A percentile compares a stretch with the other conserved stretches of the same genome.
Conservation (phyloP, 2,113 vertebrate species). For the Vidua chalybeata region DNA sequence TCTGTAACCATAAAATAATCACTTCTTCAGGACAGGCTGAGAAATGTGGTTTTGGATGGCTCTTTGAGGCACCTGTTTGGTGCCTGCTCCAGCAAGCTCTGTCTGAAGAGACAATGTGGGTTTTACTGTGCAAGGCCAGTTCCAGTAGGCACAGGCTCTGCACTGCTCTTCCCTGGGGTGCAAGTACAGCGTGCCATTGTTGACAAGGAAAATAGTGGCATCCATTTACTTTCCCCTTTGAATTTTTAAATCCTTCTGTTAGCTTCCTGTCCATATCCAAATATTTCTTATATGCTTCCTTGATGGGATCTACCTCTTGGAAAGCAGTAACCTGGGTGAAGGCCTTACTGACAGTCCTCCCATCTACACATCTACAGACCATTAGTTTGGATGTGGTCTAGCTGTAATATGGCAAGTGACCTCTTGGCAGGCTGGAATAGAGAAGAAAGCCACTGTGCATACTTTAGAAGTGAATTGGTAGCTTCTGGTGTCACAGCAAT, state of each 20-base stretch:
- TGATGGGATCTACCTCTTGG: not conserved
- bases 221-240: not conserved
- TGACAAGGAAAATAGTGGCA: not conserved
- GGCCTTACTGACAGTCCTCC: not conserved
- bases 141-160: not conserved
- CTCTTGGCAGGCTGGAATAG: not conserved
- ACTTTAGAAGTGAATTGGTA: not conserved
- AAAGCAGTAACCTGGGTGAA: not conserved
- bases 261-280: not conserved
- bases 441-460: not conserved
- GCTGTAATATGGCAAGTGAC: not conserved
- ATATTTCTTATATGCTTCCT: not conserved
- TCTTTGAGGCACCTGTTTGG: not conserved
- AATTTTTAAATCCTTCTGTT: not conserved
- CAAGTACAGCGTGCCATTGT: rapidly evolving
- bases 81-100: not conserved
- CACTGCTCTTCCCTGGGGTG: not conserved
- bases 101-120: not conserved
- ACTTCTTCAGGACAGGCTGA: not conserved
- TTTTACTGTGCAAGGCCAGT: not conserved
- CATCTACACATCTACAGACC: not conserved
- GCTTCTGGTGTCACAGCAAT: not conserved
- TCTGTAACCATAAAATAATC: not conserved
- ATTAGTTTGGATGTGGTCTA: not conserved
- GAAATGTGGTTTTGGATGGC: not conserved